Evolutionary conservation across 2,888 invertebrate genomes (phyloP), one percentile per base, ranked within the genome.

Genomic region (Automeris io): DNA sequence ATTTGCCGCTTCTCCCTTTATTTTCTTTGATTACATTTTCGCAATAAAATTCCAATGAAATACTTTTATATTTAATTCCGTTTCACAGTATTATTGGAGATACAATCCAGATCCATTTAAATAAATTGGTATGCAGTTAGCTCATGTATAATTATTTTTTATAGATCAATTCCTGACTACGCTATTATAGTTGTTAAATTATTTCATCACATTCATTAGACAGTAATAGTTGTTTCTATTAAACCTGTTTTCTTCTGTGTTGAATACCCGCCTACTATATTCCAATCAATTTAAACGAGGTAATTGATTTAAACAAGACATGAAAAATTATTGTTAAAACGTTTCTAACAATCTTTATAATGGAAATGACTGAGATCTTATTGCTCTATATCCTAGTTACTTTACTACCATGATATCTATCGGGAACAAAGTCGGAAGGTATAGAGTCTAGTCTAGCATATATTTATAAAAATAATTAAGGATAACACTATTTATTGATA

Each of bases 111-210:
- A 11, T 9, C 16, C 16, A 29, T 9, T 32, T 32, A 18, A 4
- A 18, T 35, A 31, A 21, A 5, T 12, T 19, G n/a, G 9, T 31
- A 31, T 26, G 16, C 18, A 19, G 24, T 25, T 18, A 35, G 25
- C 11, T 13, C 24, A 1, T 18, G 12, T 25, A 18, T 11, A 32
- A 32, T 32, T 23, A 8, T 37, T 11, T 23, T 29, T 11, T 31
- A 37, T 12, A 32, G 26, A 36, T 36, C 5, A 32, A 32, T 37
- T 31, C 22, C 22, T 8, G 31, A 18, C 3, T 9, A 31, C 13
- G 19, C 7, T 31, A 29, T 26, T 11, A 18, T 29, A 16, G 18
- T 21, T 3, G 13, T 29, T 35, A 16, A 16, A 29, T 29, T 16
- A 16, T 29, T 16, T 29, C 29, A 29, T 18, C 18, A 11, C 25